Conservation (phyloP, 2,797 vertebrate species). For the Liparis tanakae region DNA sequence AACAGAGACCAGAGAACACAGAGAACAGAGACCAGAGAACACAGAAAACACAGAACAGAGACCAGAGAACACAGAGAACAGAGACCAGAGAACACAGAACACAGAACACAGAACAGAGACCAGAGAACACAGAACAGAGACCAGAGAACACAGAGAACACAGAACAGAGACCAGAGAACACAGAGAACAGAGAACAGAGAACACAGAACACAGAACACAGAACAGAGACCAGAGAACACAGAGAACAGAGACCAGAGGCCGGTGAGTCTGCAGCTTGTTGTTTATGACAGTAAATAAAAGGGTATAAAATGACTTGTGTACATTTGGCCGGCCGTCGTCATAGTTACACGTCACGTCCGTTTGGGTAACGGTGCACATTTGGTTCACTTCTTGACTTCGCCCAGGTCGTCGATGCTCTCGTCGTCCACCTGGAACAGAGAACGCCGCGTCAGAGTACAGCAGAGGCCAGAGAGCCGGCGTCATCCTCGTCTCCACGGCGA, state of each 20-base stretch:
- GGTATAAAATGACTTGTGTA: slow-evolving; percentile 88
- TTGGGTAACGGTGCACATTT: slow-evolving; percentile 86
- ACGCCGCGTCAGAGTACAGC: neutral
- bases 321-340: slow-evolving; percentile 82
- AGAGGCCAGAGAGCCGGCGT: neutral
- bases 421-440: slow-evolving; percentile 89
- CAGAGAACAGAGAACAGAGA: too few species aligned
- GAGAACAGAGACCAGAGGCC: slow-evolving; percentile 58
- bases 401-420: slow-evolving; percentile 97
- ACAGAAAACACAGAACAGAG: too few species aligned
- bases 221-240: slow-evolving; percentile 58
- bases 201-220: too few species aligned
- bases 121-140: too few species aligned
- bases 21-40: too few species aligned
- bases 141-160: too few species aligned
- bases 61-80: too few species aligned
- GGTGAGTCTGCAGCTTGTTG: slow-evolving; percentile 79
- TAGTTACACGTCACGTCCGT: slow-evolving; percentile 79
- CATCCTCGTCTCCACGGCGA: neutral
- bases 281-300: slow-evolving; percentile 89
- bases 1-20: too few species aligned
- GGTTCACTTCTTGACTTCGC: slow-evolving; percentile 98
- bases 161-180: too few species aligned
- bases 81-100: too few species aligned
- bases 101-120: too few species aligned